phyloP scores from a whole-genome alignment of 2,888 invertebrate species.

The Pycnomerus fuliginosus region DNA sequence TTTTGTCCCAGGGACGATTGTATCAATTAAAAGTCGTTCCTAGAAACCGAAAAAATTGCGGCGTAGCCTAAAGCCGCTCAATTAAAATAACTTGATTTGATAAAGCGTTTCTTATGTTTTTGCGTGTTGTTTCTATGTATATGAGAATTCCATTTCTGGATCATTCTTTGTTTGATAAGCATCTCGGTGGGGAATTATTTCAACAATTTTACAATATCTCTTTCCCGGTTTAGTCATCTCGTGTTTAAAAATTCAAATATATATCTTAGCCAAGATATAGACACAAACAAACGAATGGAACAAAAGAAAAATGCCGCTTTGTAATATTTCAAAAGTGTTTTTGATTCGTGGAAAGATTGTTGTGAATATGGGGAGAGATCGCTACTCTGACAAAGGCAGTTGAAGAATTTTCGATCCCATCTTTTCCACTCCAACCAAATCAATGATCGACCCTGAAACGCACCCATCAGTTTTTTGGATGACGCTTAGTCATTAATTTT shows the following conservation, averaged over 20 bases:
- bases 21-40: slow-evolving; percentile 7
- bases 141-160: slow-evolving; percentile 32
- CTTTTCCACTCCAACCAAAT: too few species aligned
- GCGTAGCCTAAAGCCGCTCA: slow-evolving; percentile 9
- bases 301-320: slow-evolving; percentile 32
- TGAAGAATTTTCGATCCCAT: too few species aligned
- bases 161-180: slow-evolving; percentile 32
- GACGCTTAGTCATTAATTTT: too few species aligned
- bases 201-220: slow-evolving; percentile 39
- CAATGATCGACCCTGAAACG: too few species aligned
- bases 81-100: slow-evolving; percentile 22
- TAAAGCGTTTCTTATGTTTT: slow-evolving; percentile 22
- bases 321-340: slow-evolving; percentile 36
- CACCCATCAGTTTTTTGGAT: too few species aligned
- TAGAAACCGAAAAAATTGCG: slow-evolving; percentile 4
- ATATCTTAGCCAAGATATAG: slow-evolving; percentile 31
- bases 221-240: slow-evolving; percentile 32
- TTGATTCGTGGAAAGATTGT: slow-evolving; percentile 35
- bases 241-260: slow-evolving; percentile 37
- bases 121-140: slow-evolving; percentile 26
- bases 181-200: slow-evolving; percentile 33
- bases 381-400: too few species aligned
- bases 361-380: slow-evolving; percentile 27
- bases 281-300: slow-evolving; percentile 29
- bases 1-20: slow-evolving; percentile 3